Evolutionary conservation across 2,888 invertebrate genomes (phyloP).

Genomic region (Zygaena filipendulae): DNA sequence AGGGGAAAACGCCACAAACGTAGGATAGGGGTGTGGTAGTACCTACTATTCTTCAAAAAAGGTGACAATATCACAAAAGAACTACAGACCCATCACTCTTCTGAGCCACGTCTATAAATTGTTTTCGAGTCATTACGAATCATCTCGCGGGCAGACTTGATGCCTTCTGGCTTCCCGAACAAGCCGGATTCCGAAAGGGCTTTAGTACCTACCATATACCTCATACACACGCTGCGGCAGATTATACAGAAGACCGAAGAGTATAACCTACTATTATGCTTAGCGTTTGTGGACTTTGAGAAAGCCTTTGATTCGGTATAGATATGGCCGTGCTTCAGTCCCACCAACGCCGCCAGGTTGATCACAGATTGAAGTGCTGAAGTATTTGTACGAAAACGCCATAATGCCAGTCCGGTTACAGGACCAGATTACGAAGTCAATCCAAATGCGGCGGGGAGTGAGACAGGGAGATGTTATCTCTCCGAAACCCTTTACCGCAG

Average conservation of each 20-base stretch:
- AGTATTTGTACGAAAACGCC: constrained; percentile 2
- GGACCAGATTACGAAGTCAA: neutral
- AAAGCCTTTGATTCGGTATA: constrained; percentile 7
- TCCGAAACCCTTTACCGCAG: too few relatives aligned
- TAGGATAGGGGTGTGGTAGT: too few relatives aligned
- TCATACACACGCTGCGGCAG: too few relatives aligned
- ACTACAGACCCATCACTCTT: too few relatives aligned
- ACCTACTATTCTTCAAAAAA: constrained; percentile 14
- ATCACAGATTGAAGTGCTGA: neutral
- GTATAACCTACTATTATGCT: too few relatives aligned
- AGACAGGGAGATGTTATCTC: too few relatives aligned
- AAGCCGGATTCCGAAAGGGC: constrained; percentile 13
- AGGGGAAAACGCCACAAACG: constrained; percentile 5
- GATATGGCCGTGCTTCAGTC: neutral
- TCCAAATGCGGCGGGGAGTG: too few relatives aligned
- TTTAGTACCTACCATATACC: constrained; percentile 11
- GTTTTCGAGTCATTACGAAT: constrained; percentile 13
- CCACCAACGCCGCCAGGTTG: constrained; percentile 1
- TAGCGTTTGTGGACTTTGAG: constrained; percentile 12
- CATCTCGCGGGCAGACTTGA: constrained; percentile 10
- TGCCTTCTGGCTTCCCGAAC: constrained; percentile 12
- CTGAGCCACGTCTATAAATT: constrained; percentile 13
- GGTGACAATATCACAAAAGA: neutral
- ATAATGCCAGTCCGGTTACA: constrained; percentile 1
- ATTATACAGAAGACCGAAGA: too few relatives aligned